Evolutionary conservation across 2,113 vertebrate genomes (phyloP).

Genomic region (Atrichornis clamosus): DNA sequence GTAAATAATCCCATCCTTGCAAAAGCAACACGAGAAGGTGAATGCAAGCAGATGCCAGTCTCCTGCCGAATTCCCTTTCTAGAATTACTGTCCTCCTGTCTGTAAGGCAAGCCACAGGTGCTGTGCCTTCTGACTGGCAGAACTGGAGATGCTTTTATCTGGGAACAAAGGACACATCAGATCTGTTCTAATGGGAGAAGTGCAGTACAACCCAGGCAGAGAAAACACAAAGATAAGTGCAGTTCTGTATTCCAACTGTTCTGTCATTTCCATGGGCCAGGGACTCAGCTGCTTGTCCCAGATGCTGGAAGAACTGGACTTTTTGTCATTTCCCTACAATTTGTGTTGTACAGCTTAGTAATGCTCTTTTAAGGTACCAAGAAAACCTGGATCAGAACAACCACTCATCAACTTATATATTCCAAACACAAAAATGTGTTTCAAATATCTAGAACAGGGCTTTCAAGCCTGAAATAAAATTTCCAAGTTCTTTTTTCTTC

Average conservation of each 20-base stretch:
- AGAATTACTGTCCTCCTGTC: background rate
- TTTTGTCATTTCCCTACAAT: background rate
- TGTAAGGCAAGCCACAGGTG: background rate
- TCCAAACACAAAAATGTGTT: background rate
- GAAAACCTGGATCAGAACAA: background rate
- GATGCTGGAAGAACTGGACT: background rate
- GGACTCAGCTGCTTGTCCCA: background rate
- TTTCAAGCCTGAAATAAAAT: background rate
- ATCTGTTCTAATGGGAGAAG: background rate
- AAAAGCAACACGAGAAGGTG: background rate
- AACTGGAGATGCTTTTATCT: background rate
- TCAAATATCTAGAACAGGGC: background rate
- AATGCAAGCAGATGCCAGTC: background rate
- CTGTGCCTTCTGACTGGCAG: background rate
- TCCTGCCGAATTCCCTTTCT: background rate
- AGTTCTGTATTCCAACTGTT: background rate
- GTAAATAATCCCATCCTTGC: background rate
- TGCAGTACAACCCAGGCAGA: background rate
- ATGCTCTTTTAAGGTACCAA: background rate
- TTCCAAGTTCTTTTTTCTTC: background rate
- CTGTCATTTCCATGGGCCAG: background rate
- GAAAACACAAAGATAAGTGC: background rate
- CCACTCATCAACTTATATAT: background rate
- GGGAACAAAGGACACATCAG: background rate
- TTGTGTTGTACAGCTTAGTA: background rate